Conservation (phyloP, 2,888 invertebrate genomes). For the Eupeodes latifasciatus region DNA sequence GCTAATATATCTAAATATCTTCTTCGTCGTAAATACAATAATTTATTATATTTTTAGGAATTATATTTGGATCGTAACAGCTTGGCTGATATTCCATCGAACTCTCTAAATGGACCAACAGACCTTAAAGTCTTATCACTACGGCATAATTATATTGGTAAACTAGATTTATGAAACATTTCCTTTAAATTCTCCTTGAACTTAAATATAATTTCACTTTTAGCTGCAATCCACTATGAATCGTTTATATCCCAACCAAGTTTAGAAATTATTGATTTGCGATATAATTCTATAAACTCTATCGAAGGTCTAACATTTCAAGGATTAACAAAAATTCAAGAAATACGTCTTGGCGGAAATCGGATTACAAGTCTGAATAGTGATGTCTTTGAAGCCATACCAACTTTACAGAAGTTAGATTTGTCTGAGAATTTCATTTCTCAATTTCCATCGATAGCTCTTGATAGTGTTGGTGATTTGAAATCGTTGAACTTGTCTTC, state of each 20-base stretch:
- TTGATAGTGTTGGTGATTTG: slow-evolving; percentile 89
- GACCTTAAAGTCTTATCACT: slow-evolving; percentile 90
- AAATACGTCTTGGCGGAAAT: slow-evolving; percentile 91
- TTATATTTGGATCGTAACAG: slow-evolving; percentile 92
- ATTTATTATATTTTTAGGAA: slow-evolving; percentile 85
- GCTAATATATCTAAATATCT: neutral
- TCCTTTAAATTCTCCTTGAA: neutral
- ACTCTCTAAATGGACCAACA: slow-evolving; percentile 92
- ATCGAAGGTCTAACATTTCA: slow-evolving; percentile 91
- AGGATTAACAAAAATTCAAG: slow-evolving; percentile 88
- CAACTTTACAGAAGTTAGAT: slow-evolving; percentile 91
- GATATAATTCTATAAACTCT: slow-evolving; percentile 89
- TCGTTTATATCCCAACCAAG: slow-evolving; percentile 89
- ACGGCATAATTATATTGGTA: slow-evolving; percentile 92
- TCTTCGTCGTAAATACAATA: too few relatives aligned
- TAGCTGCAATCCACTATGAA: slow-evolving; percentile 88
- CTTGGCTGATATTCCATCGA: slow-evolving; percentile 90
- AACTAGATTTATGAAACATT: slow-evolving; percentile 78
- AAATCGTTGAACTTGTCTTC: slow-evolving; percentile 92
- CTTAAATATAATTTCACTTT: slow-evolving; percentile 79
- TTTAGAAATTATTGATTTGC: slow-evolving; percentile 91
- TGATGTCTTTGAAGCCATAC: slow-evolving; percentile 91
- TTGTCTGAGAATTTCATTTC: slow-evolving; percentile 94
- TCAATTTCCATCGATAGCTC: slow-evolving; percentile 91
- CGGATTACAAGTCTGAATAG: slow-evolving; percentile 92